Evolutionary conservation across 2,888 invertebrate genomes (phyloP).

Genomic region (Enchytraeus crypticus): DNA sequence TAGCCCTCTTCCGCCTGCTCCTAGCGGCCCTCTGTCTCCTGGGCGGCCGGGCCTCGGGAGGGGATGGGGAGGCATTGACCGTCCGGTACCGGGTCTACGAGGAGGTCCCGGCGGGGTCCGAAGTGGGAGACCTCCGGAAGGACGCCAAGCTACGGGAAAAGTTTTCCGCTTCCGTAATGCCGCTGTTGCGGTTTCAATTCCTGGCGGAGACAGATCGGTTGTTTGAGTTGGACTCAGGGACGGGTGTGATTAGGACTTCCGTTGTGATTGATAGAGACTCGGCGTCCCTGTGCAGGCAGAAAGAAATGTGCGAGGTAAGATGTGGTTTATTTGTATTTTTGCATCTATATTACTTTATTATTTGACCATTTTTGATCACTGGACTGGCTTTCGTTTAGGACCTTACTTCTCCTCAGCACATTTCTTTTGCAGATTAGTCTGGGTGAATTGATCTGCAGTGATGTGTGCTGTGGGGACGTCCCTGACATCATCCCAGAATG

Average conservation of each 20-base stretch:
- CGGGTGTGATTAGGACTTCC: not conserved
- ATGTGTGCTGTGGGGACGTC: too few species aligned
- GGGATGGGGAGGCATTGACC: not conserved
- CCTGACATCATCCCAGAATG: too few species aligned
- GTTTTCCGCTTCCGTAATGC: not conserved
- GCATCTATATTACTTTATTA: too few species aligned
- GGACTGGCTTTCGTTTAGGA: too few species aligned
- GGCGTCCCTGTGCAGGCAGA: not conserved
- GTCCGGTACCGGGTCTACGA: not conserved
- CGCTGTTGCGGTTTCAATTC: not conserved
- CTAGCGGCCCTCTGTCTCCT: too few species aligned
- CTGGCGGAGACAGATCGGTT: not conserved
- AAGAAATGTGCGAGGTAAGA: not conserved
- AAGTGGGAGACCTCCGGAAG: not conserved
- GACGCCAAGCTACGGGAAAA: not conserved
- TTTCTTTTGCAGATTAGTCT: too few species aligned
- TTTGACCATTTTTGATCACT: too few species aligned
- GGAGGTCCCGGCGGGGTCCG: not conserved
- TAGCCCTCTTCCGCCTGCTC: too few species aligned
- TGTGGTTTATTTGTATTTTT: too few species aligned
- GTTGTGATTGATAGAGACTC: not conserved
- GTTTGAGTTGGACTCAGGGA: not conserved
- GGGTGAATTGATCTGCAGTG: too few species aligned
- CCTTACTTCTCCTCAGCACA: too few species aligned
- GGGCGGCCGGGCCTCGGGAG: too few species aligned